Evolutionary conservation across 2,797 vertebrate species (phyloP).

Genomic region (Syngnathus rostellatus): DNA sequence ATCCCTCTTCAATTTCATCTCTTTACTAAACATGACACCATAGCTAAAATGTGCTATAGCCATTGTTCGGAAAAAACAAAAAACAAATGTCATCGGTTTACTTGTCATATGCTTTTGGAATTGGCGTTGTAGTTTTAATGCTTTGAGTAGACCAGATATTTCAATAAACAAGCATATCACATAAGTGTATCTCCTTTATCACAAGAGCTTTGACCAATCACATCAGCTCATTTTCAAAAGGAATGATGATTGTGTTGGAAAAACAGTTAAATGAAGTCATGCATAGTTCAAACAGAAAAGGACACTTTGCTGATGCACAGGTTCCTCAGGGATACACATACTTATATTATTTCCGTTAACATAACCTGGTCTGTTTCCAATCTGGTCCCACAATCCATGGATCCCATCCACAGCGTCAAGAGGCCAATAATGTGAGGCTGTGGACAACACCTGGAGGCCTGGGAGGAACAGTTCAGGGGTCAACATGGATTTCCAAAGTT

Average conservation of each 20-base stretch:
- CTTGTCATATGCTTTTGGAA: too few relatives aligned
- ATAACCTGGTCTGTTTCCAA: conserved; percentile 77
- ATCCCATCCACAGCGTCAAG: conserved; percentile 86
- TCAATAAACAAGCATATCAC: background rate
- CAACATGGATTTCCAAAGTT: conserved; percentile 27
- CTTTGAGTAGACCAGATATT: background rate
- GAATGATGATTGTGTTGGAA: conserved; percentile 25
- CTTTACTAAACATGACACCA: background rate
- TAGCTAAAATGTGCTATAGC: background rate
- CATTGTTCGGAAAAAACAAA: background rate
- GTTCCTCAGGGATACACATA: conserved; percentile 49
- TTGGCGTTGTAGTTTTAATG: background rate
- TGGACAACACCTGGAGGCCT: conserved; percentile 86
- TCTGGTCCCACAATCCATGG: conserved; percentile 76
- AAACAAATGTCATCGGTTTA: background rate
- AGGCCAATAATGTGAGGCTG: conserved; percentile 94
- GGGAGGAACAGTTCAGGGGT: conserved; percentile 42
- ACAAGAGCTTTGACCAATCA: conserved; percentile 31
- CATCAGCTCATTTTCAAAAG: conserved; percentile 33
- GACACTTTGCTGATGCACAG: conserved; percentile 9
- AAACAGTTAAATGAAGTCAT: conserved; percentile 38
- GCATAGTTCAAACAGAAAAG: conserved; percentile 33
- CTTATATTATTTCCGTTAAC: conserved; percentile 68
- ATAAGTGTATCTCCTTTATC: background rate
- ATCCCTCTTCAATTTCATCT: conserved; percentile 48